phyloP scores from a whole-genome alignment of 2,797 vertebrate genomes.

The Todus mexicanus region DNA sequence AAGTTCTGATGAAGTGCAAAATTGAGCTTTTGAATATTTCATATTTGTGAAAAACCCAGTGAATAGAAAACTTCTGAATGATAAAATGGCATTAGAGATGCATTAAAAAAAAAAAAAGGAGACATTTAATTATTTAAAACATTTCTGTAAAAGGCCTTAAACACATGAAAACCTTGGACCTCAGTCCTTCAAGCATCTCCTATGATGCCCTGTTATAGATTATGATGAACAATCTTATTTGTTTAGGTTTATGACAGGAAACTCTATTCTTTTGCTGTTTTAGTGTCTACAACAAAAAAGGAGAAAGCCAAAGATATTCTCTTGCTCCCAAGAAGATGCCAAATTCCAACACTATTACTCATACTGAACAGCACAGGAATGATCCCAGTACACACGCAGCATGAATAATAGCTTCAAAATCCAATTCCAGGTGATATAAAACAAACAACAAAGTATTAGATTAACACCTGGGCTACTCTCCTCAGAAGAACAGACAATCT shows the following conservation, averaged over 20 bases:
- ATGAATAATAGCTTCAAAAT: conserved; percentile 15
- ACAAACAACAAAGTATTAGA: conserved; percentile 43
- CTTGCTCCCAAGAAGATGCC: background rate
- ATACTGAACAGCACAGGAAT: background rate
- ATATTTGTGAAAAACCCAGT: background rate
- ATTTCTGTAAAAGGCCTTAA: background rate
- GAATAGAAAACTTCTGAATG: background rate
- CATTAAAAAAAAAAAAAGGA: conserved; percentile 39
- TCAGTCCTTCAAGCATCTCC: background rate
- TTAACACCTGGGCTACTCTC: conserved; percentile 24
- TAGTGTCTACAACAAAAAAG: background rate
- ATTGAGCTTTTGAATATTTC: conserved; percentile 37
- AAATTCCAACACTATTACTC: conserved; percentile 24
- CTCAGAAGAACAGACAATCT: conserved; percentile 1
- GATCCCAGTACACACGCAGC: background rate
- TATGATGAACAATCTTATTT: background rate
- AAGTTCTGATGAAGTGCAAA: conserved; percentile 14
- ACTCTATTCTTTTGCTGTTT: background rate
- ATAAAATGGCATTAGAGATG: background rate
- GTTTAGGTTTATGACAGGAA: background rate
- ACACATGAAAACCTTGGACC: background rate
- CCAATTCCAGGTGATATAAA: conserved; percentile 35
- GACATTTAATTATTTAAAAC: conserved; percentile 31
- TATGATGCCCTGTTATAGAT: background rate
- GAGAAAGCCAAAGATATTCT: background rate